phyloP scores from a whole-genome alignment of 2,888 invertebrate species.

The Ochropleura plecta region DNA sequence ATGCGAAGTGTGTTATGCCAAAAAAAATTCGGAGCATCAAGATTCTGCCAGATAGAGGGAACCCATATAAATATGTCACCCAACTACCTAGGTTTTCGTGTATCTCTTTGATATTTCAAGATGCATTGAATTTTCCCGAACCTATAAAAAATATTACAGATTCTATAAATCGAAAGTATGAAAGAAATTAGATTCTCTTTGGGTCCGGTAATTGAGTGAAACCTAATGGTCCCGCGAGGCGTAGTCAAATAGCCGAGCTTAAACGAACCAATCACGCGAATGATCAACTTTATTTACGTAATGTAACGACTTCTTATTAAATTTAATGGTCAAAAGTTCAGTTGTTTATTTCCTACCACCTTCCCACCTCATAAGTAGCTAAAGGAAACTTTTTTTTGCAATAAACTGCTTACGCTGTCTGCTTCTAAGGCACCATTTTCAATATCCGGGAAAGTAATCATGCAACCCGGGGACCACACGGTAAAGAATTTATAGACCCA shows the following conservation, averaged over 20 bases:
- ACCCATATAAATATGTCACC: constrained; percentile 4
- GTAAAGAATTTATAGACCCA: constrained; percentile 32
- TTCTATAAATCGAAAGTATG: constrained; percentile 42
- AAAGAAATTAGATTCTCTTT: constrained; percentile 60
- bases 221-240: constrained; percentile 61
- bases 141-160: constrained; percentile 26
- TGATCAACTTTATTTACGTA: constrained; percentile 55
- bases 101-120: constrained; percentile 17
- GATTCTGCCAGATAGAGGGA: too few species aligned
- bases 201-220: constrained; percentile 60
- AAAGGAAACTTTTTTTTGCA: not conserved
- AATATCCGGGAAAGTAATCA: constrained; percentile 35
- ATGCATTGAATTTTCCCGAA: constrained; percentile 13
- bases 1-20: too few species aligned
- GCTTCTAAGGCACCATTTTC: constrained; percentile 32
- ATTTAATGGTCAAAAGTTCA: constrained; percentile 17
- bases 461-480: constrained; percentile 6
- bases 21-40: too few species aligned
- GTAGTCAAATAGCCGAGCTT: constrained; percentile 59
- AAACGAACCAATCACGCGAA: constrained; percentile 52
- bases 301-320: constrained; percentile 32
- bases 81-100: not conserved
- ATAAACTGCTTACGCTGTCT: not conserved
- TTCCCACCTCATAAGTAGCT: not conserved
- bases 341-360: constrained; percentile 3